These are phyloP conservation scores for Drosophila paulistorum DNA, from an alignment of 1,140 invertebrate species.

Conservation along the genomic window DNA sequence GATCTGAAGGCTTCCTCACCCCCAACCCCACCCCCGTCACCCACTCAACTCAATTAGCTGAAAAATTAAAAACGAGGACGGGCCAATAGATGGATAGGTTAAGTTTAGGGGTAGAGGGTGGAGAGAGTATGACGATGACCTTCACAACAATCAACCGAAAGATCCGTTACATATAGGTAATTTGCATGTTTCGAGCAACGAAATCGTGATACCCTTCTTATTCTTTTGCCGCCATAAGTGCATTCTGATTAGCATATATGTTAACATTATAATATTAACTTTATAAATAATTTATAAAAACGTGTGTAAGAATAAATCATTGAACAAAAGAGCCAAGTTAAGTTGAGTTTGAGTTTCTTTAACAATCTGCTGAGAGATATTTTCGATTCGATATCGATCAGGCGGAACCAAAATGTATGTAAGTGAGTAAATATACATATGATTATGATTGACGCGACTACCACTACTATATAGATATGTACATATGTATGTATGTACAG, in stretches of 20 bases:
- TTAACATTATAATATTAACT: no score
- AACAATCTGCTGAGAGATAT: conserved; percentile 14
- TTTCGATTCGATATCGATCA: not conserved
- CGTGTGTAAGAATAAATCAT: conserved; percentile 36
- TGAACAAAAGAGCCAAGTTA: not conserved
- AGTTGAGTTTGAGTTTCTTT: conserved; percentile 10
- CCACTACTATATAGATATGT: not conserved
- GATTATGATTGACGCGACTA: not conserved
- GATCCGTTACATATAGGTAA: not conserved
- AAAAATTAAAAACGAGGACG: not conserved
- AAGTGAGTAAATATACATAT: not conserved
- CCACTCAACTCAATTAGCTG: no score
- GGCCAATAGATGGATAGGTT: no score
- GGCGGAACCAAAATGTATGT: conserved; percentile 20
- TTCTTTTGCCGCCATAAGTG: no score
- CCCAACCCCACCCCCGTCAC: not conserved
- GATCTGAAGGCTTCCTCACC: not conserved
- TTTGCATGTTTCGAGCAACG: not conserved
- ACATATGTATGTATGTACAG: not conserved
- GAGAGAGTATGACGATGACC: conserved; percentile 11
- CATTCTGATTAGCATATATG: no score
- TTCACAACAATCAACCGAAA: conserved; percentile 19
- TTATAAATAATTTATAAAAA: no score
- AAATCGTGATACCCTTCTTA: not conserved
- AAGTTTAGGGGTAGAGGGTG: not conserved